Evolutionary conservation across 2,113 vertebrate genomes (phyloP).

Genomic region (Oreochromis spilurus): DNA sequence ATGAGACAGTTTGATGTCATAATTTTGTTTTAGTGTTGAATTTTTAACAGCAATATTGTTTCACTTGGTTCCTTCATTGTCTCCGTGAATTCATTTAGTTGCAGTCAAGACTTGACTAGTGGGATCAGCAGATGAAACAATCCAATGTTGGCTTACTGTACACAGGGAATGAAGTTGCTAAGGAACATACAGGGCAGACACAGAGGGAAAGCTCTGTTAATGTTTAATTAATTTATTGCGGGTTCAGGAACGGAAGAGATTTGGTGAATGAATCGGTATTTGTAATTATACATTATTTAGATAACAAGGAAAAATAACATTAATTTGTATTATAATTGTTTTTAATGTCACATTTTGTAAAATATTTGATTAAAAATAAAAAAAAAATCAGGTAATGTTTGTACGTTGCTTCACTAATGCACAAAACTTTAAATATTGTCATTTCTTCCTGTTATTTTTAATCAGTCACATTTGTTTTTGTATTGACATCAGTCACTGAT

Average conservation of each 20-base stretch:
- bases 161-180: background rate
- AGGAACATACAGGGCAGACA: background rate
- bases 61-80: background rate
- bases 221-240: conserved; percentile 25
- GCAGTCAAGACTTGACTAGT: background rate
- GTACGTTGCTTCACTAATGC: background rate
- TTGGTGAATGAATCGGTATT: background rate
- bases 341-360: conserved; percentile 17
- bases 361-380: conserved; percentile 13
- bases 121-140: background rate
- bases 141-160: background rate
- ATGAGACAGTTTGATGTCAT: background rate
- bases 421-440: background rate
- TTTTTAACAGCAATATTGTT: background rate
- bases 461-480: background rate
- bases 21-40: background rate
- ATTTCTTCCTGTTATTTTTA: background rate
- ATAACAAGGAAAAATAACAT: background rate
- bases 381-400: background rate
- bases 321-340: background rate
- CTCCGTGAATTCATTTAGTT: background rate
- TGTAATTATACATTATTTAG: background rate
- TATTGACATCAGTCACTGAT: background rate
- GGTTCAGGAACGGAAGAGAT: background rate
- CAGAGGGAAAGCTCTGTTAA: background rate